These are phyloP conservation scores for Botrylloides violaceus DNA, from an alignment of 23 tunicate genomes.

Conservation along the genomic window DNA sequence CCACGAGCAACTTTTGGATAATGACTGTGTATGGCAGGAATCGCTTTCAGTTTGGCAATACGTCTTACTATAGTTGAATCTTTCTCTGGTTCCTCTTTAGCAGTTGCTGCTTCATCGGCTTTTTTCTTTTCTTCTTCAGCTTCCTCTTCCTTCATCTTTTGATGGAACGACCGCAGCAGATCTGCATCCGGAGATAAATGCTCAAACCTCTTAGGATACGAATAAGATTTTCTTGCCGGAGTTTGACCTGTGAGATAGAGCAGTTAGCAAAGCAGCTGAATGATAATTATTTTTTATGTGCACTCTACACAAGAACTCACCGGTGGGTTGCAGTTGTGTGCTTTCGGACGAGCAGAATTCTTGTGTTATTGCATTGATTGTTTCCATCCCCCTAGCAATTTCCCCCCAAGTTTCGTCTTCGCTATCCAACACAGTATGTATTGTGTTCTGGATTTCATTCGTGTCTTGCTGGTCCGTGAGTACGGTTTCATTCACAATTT, in stretches of 20 bases:
- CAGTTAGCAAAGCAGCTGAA: neutral
- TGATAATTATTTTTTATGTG: neutral
- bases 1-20: too few species aligned
- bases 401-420: neutral
- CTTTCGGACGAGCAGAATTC: neutral
- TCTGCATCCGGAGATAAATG: constrained; percentile 31
- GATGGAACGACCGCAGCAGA: constrained; percentile 34
- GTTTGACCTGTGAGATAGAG: constrained; percentile 29
- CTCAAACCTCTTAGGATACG: constrained; percentile 21
- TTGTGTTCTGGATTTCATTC: neutral
- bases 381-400: neutral
- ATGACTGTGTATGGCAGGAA: too few species aligned
- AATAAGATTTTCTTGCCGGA: constrained; percentile 52
- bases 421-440: neutral
- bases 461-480: neutral
- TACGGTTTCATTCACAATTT: neutral
- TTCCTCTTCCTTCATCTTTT: constrained; percentile 16
- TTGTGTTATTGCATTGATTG: neutral
- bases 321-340: neutral
- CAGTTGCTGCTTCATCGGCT: neutral
- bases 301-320: neutral
- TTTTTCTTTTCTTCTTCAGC: constrained; percentile 23
- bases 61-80: neutral
- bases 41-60: too few species aligned
- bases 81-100: neutral